These are phyloP conservation scores for Vidua chalybeata DNA, from an alignment of 2,113 vertebrate species.

Conservation along the genomic window DNA sequence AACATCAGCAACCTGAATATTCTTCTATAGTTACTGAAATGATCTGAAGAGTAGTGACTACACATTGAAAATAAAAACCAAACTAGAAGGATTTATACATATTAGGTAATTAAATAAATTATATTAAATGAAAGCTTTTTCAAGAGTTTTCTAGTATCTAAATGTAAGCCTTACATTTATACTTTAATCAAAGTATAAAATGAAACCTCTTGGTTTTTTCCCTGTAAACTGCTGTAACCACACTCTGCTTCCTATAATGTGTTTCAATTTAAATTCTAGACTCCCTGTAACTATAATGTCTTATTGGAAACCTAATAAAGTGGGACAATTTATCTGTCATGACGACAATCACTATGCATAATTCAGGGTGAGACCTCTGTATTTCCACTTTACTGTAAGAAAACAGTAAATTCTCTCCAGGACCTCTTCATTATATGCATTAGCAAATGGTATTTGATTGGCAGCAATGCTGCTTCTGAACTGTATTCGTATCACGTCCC, in stretches of 20 bases:
- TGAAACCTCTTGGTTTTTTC: not conserved
- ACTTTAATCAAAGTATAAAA: not conserved
- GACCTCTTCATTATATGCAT: not conserved
- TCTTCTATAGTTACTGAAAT: slow-evolving; percentile 16
- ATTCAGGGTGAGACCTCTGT: not conserved
- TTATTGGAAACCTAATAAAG: not conserved
- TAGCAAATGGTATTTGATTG: not conserved
- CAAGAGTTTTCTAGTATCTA: not conserved
- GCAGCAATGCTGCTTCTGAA: not conserved
- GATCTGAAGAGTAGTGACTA: not conserved
- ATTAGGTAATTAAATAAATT: not conserved
- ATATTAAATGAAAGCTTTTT: not conserved
- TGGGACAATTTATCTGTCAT: not conserved
- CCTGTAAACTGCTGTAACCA: not conserved
- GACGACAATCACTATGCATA: not conserved
- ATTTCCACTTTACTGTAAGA: not conserved
- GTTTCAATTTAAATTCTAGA: not conserved
- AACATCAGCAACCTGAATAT: not conserved
- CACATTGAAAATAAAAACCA: not conserved
- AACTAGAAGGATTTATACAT: not conserved
- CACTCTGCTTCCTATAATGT: not conserved
- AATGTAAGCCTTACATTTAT: not conserved
- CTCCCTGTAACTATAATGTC: not conserved
- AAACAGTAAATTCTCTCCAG: not conserved
- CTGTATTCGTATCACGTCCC: not conserved